phyloP scores from a whole-genome alignment of 2,797 vertebrate genomes.

The Anguilla pacifica region DNA sequence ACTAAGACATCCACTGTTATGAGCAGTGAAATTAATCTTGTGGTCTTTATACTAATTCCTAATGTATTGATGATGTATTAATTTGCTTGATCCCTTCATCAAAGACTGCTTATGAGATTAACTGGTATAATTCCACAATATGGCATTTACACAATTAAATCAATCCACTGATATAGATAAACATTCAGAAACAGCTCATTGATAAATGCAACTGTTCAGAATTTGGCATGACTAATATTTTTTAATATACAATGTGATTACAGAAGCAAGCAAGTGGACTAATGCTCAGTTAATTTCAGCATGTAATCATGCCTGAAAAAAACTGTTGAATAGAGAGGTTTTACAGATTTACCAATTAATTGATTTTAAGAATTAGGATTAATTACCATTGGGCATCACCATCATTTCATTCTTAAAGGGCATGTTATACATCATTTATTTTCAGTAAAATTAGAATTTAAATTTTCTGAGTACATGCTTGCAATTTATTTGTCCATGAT shows the following conservation, averaged over 20 bases:
- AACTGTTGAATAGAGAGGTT: neutral
- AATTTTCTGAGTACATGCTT: neutral
- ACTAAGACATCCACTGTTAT: neutral
- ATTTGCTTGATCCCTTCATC: neutral
- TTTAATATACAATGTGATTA: neutral
- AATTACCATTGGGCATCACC: neutral
- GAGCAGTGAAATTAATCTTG: neutral
- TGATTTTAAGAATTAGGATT: conserved; percentile 12
- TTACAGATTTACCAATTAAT: neutral
- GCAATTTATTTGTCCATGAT: neutral
- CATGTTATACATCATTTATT: neutral
- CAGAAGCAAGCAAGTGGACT: neutral
- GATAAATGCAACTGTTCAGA: neutral
- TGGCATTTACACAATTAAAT: conserved; percentile 3
- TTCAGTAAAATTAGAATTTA: neutral
- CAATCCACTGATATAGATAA: neutral
- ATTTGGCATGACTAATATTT: neutral
- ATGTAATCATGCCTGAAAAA: neutral
- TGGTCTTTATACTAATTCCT: neutral
- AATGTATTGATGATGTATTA: neutral
- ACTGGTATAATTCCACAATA: conserved; percentile 1
- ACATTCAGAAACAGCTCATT: neutral
- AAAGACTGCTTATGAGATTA: conserved; percentile 17
- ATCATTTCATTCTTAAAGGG: neutral
- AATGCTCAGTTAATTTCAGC: conserved; percentile 2